These are phyloP conservation scores for Pollenia labialis DNA, from an alignment of 2,888 invertebrate species.

Conservation along the genomic window DNA sequence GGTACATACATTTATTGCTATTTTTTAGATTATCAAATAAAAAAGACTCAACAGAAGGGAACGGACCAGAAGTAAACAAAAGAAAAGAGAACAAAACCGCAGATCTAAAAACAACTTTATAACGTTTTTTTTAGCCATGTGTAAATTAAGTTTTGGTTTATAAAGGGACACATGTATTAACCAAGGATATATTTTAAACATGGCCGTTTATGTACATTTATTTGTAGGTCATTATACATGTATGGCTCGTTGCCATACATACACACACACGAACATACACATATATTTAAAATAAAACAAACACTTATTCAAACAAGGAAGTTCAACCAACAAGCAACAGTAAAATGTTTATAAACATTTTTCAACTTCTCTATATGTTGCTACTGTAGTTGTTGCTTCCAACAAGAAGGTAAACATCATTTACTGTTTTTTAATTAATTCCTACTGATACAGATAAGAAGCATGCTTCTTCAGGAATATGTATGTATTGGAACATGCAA, in stretches of 20 bases:
- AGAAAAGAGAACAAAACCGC: conserved; percentile 15
- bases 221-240: conserved; percentile 59
- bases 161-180: neutral
- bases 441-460: conserved; percentile 65
- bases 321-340: conserved; percentile 38
- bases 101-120: conserved; percentile 42
- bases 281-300: conserved; percentile 8
- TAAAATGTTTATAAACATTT: conserved; percentile 48
- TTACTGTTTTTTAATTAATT: conserved; percentile 72
- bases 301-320: conserved; percentile 7
- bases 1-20: conserved; percentile 4
- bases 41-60: neutral
- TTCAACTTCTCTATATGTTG: conserved; percentile 26
- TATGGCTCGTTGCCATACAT: neutral
- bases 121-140: conserved; percentile 18
- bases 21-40: neutral
- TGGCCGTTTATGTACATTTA: conserved; percentile 27
- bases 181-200: conserved; percentile 37
- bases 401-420: conserved; percentile 66
- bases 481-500: conserved; percentile 66
- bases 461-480: conserved; percentile 62
- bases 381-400: conserved; percentile 41
- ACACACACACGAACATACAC: neutral
- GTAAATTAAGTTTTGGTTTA: conserved; percentile 33
- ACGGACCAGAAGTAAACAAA: neutral